phyloP scores from a whole-genome alignment of 2,888 invertebrate species.

The Sinhomidia bicolor region DNA sequence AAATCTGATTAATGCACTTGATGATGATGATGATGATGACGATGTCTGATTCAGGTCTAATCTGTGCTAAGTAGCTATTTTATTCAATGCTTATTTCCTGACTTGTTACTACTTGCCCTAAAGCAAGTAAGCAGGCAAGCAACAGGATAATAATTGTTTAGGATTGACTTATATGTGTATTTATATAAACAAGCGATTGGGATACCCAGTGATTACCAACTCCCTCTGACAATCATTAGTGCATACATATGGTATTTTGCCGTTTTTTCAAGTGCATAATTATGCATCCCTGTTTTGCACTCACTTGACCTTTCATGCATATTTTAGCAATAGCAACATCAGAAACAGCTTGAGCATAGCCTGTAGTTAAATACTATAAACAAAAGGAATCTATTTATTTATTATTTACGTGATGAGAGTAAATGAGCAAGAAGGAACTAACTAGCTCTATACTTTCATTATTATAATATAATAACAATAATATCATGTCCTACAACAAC shows the following conservation, averaged over 20 bases:
- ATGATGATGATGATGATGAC: neutral
- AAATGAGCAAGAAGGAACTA: neutral
- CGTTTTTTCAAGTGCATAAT: neutral
- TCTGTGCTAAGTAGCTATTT: neutral
- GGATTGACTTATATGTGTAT: neutral
- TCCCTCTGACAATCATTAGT: neutral
- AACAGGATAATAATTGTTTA: neutral
- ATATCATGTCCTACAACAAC: neutral
- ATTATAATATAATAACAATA: no score
- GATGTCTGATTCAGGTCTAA: neutral
- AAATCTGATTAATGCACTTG: neutral
- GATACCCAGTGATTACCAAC: neutral
- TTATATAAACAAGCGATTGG: neutral
- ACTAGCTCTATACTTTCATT: no score
- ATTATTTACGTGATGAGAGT: no score
- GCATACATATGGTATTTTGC: no score
- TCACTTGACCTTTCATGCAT: constrained; percentile 32
- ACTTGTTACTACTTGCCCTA: neutral
- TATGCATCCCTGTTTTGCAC: constrained; percentile 14
- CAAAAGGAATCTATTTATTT: no score
- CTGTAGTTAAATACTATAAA: neutral
- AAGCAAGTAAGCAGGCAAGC: no score
- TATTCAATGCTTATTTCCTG: neutral
- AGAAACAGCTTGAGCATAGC: no score
- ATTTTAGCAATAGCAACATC: no score